Percentiles rank a stretch among this genome's conserved stretches.
Conservation (phyloP, 2,113 vertebrate species). For the Phylloscopus whistleri region DNA sequence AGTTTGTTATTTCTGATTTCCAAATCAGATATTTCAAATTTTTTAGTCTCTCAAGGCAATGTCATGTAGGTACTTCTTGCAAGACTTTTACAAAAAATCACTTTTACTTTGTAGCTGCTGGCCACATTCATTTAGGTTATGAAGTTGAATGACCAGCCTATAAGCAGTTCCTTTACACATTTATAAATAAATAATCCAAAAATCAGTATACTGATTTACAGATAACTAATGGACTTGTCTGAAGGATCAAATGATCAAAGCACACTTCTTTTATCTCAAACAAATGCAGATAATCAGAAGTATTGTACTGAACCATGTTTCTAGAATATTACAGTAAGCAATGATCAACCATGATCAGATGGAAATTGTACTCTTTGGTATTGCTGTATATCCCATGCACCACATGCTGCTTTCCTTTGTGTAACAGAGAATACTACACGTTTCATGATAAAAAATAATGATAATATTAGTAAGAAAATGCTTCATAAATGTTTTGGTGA, state of each 20-base stretch:
- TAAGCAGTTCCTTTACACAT: background rate
- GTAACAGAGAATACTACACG: background rate
- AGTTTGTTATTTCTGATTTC: background rate
- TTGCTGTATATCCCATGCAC: background rate
- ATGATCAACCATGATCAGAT: background rate
- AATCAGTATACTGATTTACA: conserved; percentile 34
- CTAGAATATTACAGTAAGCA: background rate
- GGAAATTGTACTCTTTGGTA: background rate
- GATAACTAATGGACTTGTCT: conserved; percentile 21
- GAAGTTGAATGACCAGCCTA: background rate
- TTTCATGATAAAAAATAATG: background rate
- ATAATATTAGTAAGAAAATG: background rate
- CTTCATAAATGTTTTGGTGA: background rate
- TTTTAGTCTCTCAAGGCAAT: background rate
- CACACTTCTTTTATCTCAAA: background rate
- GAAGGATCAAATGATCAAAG: background rate
- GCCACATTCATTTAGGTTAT: background rate
- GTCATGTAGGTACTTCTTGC: background rate
- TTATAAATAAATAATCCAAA: conserved; percentile 38
- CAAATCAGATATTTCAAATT: background rate
- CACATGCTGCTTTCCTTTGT: background rate
- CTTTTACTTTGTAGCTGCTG: background rate
- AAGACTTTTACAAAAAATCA: background rate
- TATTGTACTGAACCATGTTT: background rate
- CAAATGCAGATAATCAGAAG: background rate